Evolutionary conservation across 2,888 invertebrate species (phyloP).

Genomic region (Pocota personata): DNA sequence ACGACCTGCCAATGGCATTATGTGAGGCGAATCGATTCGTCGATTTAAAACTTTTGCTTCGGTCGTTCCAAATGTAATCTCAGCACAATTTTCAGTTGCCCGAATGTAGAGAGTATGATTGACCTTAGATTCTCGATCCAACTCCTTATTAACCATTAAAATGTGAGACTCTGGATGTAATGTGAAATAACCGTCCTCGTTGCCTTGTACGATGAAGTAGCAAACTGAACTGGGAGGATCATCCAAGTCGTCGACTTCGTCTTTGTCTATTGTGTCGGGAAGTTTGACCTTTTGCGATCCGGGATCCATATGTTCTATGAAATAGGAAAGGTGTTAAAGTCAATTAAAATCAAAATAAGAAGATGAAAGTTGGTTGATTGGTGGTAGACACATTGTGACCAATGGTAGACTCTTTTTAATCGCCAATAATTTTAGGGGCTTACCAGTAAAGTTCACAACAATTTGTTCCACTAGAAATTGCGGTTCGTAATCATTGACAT

Average conservation of each 20-base stretch:
- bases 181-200: conserved; percentile 88
- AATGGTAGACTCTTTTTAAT: too few species aligned
- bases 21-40: conserved; percentile 71
- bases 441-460: conserved; percentile 89
- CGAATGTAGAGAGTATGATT: conserved; percentile 89
- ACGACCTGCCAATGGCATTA: conserved; percentile 67
- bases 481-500: conserved; percentile 94
- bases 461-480: conserved; percentile 90
- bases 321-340: not conserved
- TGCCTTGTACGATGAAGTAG: conserved; percentile 95
- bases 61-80: conserved; percentile 82
- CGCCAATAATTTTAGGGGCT: too few species aligned
- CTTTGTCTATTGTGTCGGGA: conserved; percentile 92
- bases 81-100: conserved; percentile 92
- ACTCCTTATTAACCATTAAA: conserved; percentile 83
- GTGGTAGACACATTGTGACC: too few species aligned
- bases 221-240: conserved; percentile 93
- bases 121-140: conserved; percentile 90
- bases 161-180: conserved; percentile 89
- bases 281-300: conserved; percentile 87
- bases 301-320: conserved; percentile 84
- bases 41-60: conserved; percentile 26
- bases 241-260: conserved; percentile 92
- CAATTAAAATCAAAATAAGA: too few species aligned
- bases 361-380: too few species aligned